Evolutionary conservation across 2,797 vertebrate species (phyloP), one percentile per base, ranked within the genome.

Genomic region (Myotis vivesi): DNA sequence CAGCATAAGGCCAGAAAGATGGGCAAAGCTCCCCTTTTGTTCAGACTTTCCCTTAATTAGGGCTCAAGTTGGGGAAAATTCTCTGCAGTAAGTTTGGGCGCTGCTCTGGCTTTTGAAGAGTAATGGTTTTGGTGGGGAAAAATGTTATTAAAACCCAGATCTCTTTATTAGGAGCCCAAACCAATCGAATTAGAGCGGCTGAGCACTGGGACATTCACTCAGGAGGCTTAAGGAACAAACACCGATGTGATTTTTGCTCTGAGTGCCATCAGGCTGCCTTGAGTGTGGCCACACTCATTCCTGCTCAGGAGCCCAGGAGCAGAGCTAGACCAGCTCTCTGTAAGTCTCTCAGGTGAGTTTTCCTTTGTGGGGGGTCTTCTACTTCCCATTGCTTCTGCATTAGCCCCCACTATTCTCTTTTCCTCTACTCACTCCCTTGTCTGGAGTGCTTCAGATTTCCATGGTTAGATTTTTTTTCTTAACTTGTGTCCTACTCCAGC

Each of bases 141-240:
- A 28, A 51, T 19, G 19, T n/a, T 93, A 91, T 51, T 83, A 76
- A 89, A 96, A 88, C 91, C 36, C 19, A 62, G 1, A 87, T 84
- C 36, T 91, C n/a, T 92, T 83, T 96, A 92, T 77, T 76, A 90
- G 44, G 73, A 95, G 92, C 9, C 28, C 46, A 93, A 94, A 88
- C 81, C 57, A 72, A 77, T 90, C 64, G 59, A 44, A 95, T 92
- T 57, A 96, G 57, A 79, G 16, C 22, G 5, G 62, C 80, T 87
- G 53, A 88, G 20, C 55, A 36, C 73, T 68, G 44, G 36, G 71
- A n/a, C 87, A 71, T 71, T 89, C 44, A 76, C 22, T 95, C 72
- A 92, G 30, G 36, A 88, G 49, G 89, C 15, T 16, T 5, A 68
- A 36, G 13, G 53, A 90, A 62, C 4, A 53, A 16, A 76, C 6